phyloP scores from a whole-genome alignment of 2,888 invertebrate species.

The Molanna angustata region DNA sequence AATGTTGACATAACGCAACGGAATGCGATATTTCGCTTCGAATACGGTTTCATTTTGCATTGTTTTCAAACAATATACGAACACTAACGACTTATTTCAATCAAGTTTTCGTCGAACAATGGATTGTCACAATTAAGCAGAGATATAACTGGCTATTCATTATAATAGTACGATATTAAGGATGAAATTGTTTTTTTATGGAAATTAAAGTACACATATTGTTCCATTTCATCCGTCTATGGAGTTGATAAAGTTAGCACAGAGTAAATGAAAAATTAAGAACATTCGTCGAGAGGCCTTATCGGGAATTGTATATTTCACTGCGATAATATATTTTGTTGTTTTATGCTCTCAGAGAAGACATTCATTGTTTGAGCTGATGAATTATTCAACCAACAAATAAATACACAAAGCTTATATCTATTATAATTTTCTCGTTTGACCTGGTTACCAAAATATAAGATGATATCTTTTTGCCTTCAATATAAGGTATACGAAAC shows the following conservation, averaged over 20 bases:
- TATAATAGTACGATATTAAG: slow-evolving; percentile 3
- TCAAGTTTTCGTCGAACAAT: slow-evolving; percentile 5
- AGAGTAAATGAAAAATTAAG: slow-evolving; percentile 20
- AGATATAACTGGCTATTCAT: slow-evolving; percentile 4
- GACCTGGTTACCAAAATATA: too few species aligned
- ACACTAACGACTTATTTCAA: not conserved
- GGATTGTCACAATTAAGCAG: slow-evolving; percentile 19
- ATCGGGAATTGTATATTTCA: slow-evolving; percentile 6
- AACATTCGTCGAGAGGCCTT: slow-evolving; percentile 7
- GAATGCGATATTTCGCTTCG: too few species aligned
- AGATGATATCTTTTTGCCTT: too few species aligned
- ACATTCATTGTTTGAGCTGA: not conserved
- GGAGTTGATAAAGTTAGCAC: slow-evolving; percentile 10
- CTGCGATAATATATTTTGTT: slow-evolving; percentile 1
- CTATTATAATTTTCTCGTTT: too few species aligned
- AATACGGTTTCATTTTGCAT: too few species aligned
- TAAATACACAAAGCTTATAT: too few species aligned
- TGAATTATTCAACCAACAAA: too few species aligned
- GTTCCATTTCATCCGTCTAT: slow-evolving; percentile 1
- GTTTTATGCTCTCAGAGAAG: too few species aligned
- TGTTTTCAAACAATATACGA: too few species aligned
- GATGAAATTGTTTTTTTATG: slow-evolving; percentile 17
- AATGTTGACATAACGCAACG: too few species aligned
- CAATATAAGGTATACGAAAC: too few species aligned
- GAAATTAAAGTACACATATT: slow-evolving; percentile 13